Evolutionary conservation across 2,797 vertebrate species (phyloP).

Genomic region (Leuciscus waleckii): DNA sequence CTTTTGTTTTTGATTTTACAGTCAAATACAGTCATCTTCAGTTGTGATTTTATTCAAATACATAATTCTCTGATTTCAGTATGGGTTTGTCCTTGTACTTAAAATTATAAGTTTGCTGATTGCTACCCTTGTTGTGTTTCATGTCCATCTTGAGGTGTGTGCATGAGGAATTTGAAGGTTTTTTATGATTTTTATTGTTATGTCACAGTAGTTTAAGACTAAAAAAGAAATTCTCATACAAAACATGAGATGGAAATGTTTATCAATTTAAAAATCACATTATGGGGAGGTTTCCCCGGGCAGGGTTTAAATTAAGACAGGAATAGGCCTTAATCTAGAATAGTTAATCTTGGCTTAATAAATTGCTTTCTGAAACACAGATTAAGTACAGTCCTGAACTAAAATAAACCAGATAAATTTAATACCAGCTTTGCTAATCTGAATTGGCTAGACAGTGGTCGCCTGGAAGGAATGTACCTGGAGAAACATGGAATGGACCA

Average conservation of each 20-base stretch:
- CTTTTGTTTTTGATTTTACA: too few species aligned
- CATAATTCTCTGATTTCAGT: background rate
- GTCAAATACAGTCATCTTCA: too few species aligned
- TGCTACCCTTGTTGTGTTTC: background rate
- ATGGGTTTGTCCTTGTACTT: background rate
- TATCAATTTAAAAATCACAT: too few species aligned
- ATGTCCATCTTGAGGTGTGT: background rate
- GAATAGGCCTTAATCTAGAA: background rate
- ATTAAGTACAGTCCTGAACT: background rate
- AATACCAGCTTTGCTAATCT: too few species aligned
- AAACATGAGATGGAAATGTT: too few species aligned
- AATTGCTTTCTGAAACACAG: background rate
- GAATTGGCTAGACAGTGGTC: too few species aligned
- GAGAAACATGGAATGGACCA: too few species aligned
- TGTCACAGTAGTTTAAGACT: background rate
- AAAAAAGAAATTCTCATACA: too few species aligned
- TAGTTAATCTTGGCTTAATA: background rate
- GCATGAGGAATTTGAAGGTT: too few species aligned
- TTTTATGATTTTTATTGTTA: background rate
- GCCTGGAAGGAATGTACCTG: too few species aligned
- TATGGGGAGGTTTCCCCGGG: background rate
- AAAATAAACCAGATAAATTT: background rate
- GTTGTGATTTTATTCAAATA: too few species aligned
- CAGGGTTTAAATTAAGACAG: background rate
- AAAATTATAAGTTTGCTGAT: background rate